These are phyloP conservation scores for Redunca redunca DNA, from an alignment of 2,113 vertebrate genomes.

Conservation along the genomic window DNA sequence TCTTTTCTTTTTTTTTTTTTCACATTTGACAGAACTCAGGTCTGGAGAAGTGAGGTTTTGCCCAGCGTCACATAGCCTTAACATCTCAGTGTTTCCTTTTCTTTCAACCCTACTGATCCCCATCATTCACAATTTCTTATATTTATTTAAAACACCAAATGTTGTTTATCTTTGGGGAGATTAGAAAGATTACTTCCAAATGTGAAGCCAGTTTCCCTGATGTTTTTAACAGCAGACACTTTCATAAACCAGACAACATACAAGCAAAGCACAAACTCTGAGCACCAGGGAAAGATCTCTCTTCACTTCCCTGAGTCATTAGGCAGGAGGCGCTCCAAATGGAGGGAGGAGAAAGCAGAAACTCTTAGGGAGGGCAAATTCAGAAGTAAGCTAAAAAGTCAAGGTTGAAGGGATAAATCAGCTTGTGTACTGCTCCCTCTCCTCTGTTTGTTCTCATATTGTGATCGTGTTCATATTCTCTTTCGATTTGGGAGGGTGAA, in stretches of 20 bases:
- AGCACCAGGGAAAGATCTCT: neutral
- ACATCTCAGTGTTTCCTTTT: conserved; percentile 24
- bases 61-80: neutral
- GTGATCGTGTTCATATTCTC: neutral
- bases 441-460: neutral
- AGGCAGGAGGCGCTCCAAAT: neutral
- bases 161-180: conserved; percentile 39
- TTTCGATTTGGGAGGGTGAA: conserved; percentile 20
- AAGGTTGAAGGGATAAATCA: neutral
- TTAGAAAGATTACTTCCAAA: conserved; percentile 49
- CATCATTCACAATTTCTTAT: conserved; percentile 13
- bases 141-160: conserved; percentile 43
- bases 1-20: neutral
- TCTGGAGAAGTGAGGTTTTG: neutral
- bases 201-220: conserved; percentile 1
- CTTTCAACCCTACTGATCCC: neutral
- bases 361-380: neutral
- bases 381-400: neutral
- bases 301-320: neutral
- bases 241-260: conserved; percentile 16
- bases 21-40: neutral
- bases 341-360: neutral
- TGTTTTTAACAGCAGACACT: neutral
- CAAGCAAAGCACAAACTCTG: neutral
- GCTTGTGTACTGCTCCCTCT: neutral